These are phyloP conservation scores for Panthera leo DNA, from an alignment of 2,113 vertebrate species.

Conservation along the genomic window DNA sequence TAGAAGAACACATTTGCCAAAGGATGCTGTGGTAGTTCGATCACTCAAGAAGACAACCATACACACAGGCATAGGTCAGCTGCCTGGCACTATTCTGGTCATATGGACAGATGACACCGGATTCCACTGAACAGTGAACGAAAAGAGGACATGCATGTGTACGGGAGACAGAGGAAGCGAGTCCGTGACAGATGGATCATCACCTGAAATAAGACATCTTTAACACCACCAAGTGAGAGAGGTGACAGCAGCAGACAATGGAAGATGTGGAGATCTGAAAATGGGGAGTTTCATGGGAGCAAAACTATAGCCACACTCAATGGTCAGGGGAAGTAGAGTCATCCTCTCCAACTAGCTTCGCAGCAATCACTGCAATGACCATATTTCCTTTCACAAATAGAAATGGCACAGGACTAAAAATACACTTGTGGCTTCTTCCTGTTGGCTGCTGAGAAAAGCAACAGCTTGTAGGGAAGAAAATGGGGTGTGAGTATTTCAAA, in stretches of 20 bases:
- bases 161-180: neutral
- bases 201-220: neutral
- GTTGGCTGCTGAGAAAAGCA: slow-evolving; percentile 58
- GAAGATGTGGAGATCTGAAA: neutral
- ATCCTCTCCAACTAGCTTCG: neutral
- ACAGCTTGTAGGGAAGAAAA: slow-evolving; percentile 57
- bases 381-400: slow-evolving; percentile 53
- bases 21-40: neutral
- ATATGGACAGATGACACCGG: slow-evolving; percentile 26
- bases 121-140: neutral
- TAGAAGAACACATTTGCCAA: neutral
- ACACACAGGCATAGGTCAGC: neutral
- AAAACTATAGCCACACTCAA: neutral
- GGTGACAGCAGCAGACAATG: neutral
- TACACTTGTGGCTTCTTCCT: slow-evolving; percentile 60
- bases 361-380: neutral
- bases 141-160: neutral
- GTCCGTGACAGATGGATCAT: neutral
- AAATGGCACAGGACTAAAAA: slow-evolving; percentile 62
- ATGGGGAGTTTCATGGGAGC: neutral
- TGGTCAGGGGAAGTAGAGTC: neutral
- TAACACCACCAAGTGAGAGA: neutral
- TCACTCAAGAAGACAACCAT: neutral
- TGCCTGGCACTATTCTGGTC: slow-evolving; percentile 45
- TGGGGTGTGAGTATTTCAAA: slow-evolving; percentile 53